Evolutionary conservation across 2,888 invertebrate species (phyloP), one percentile per base, ranked within the genome.

Genomic region (Caenorhabditis macrosperma): DNA sequence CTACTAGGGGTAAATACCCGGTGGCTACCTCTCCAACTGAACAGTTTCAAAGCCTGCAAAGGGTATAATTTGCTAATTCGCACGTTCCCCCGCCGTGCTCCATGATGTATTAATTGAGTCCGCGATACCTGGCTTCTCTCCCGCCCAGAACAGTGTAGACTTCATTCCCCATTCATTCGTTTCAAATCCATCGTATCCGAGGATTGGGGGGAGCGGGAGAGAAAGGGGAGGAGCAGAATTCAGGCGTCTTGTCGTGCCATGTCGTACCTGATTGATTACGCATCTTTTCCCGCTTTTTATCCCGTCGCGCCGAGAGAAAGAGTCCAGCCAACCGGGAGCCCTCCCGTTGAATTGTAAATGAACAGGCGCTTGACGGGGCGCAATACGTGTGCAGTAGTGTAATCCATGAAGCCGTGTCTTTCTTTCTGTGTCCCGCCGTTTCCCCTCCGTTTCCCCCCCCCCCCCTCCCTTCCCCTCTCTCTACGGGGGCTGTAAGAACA

Each of bases 301-400:
- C 35, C n/a, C 55, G 46, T 57, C 48, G n/a, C n/a, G n/a, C n/a
- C n/a, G n/a, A n/a, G n/a, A n/a, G n/a, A 48, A 55, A 48, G 10
- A 50, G 24, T 17, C 67, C 33, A 59, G 35, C 57, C 46, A 30
- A 30, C 41, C 33, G 9, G 30, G 41, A 22, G 17, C 15, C 46
- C 15, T 44, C 28, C 59, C 54, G 61, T 76, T 76, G 67, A 76
- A 76, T 76, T 76, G 76, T 76, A 76, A 76, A 76, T 76, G 76
- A 76, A 76, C 76, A 68, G 76, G 76, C 76, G 76, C 61, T 68
- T 63, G 61, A 55, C 46, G 57, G 64, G 41, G 15, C 24, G 24
- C 72, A 48, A 55, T 44, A 63, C 48, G 44, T 55, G 55, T 33
- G 30, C 5, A 48, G 64, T 57, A 74, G 74, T 74, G 74, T 74